Evolutionary conservation across 2,797 vertebrate genomes (phyloP).

Genomic region (Onychomys leucogaster): DNA sequence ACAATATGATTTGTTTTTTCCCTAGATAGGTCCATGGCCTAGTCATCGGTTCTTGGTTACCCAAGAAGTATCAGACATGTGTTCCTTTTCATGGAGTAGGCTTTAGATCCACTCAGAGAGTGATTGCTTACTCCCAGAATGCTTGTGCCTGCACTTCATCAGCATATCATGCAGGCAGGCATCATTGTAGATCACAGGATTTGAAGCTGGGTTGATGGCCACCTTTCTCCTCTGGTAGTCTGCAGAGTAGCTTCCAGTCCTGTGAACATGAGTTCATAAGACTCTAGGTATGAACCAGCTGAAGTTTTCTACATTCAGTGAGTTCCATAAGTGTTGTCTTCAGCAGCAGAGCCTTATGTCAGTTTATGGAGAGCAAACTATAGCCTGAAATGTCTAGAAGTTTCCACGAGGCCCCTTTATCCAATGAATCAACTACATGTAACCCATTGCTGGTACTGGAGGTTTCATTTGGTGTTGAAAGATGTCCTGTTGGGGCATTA

Average conservation of each 20-base stretch:
- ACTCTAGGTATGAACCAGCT: not conserved
- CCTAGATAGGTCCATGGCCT: not conserved
- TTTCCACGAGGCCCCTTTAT: not conserved
- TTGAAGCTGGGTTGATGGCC: not conserved
- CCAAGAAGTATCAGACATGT: not conserved
- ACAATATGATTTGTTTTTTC: not conserved
- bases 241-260: not conserved
- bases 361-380: not conserved
- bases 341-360: not conserved
- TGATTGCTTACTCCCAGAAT: not conserved
- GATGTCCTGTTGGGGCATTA: not conserved
- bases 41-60: not conserved
- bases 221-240: not conserved
- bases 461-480: not conserved
- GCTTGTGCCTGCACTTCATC: not conserved
- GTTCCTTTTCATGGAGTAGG: not conserved
- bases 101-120: not conserved
- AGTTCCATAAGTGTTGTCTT: not conserved
- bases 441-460: not conserved
- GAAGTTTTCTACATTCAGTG: no score
- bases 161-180: not conserved
- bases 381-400: not conserved
- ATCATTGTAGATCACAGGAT: not conserved
- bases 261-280: not conserved
- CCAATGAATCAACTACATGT: not conserved